Conservation (phyloP, 2,113 vertebrate species). For the Charadrius vociferus region DNA sequence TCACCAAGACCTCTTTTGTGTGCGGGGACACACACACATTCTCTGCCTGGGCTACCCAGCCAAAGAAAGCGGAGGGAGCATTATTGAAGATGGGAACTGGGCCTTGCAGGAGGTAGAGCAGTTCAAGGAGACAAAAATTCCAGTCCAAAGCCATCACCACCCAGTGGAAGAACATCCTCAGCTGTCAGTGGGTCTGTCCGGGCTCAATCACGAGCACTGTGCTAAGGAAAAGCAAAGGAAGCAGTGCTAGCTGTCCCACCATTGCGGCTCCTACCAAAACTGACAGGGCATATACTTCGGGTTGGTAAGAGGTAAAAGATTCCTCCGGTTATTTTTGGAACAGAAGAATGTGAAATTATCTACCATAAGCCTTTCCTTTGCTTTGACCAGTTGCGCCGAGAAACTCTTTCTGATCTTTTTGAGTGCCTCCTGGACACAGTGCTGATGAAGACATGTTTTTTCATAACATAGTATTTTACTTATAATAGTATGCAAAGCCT, state of each 20-base stretch:
- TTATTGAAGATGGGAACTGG: not conserved
- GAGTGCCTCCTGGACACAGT: not conserved
- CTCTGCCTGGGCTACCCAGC: not conserved
- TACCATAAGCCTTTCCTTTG: not conserved
- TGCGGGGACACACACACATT: fast-evolving
- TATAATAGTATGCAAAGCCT: not conserved
- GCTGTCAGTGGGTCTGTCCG: not conserved
- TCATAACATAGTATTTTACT: not conserved
- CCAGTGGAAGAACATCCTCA: fast-evolving
- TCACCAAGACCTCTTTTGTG: not conserved
- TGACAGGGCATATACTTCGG: fast-evolving
- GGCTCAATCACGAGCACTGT: not conserved
- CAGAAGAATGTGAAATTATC: not conserved
- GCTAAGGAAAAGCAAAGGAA: not conserved
- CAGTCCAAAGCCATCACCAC: not conserved
- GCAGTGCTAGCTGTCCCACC: not conserved
- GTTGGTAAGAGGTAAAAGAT: not conserved
- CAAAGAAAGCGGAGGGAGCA: not conserved
- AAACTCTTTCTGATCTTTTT: not conserved
- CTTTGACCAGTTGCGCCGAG: not conserved
- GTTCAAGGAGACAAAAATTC: not conserved
- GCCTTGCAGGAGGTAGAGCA: not conserved
- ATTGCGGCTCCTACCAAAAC: not conserved
- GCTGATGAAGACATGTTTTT: not conserved
- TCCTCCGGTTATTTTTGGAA: not conserved